Evolutionary conservation across 23 tunicate genomes (phyloP), one percentile per base, ranked within the genome.

Genomic region (Halocynthia roretzi): DNA sequence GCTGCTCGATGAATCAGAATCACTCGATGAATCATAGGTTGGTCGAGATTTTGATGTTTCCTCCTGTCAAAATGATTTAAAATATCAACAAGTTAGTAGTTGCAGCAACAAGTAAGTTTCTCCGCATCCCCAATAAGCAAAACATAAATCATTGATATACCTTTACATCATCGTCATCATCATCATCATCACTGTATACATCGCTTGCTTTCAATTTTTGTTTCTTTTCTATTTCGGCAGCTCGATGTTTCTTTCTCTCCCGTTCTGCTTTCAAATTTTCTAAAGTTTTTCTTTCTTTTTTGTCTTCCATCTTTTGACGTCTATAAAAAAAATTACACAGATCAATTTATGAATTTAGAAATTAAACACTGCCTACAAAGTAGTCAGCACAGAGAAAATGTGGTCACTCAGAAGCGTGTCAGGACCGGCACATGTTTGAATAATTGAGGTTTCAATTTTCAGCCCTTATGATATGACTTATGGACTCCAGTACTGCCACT

Each of bases 121-220:
- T n/a, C n/a, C n/a, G n/a, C n/a, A n/a, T n/a, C n/a, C n/a, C n/a
- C n/a, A n/a, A n/a, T n/a, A n/a, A n/a, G n/a, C n/a, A n/a, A n/a
- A n/a, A n/a, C n/a, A n/a, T n/a, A n/a, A n/a, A n/a, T n/a, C n/a
- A n/a, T n/a, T 31, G 44, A 31, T 31, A 31, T 31, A 31, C 78
- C 31, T 49, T 49, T 5, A 75, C 8, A 49, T 90, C 84, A 71
- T 87, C 97, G 18, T 90, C 97, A 77, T 90, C 90, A 51, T 90
- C 90, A 10, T 90, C 97, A 77, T 90, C 97, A 72, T 90, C 97
- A 62, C 83, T 85, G 72, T 90, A 90, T 21, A 90, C 90, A 61
- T 90, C 97, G 66, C 88, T 85, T 20, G 81, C 61, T 76, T 90
- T 87, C 72, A 85, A 70, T 40, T 72, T 90, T 53, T 85, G 83